Evolutionary conservation across 2,113 vertebrate species (phyloP).

Genomic region (Oncorhynchus gorbuscha): DNA sequence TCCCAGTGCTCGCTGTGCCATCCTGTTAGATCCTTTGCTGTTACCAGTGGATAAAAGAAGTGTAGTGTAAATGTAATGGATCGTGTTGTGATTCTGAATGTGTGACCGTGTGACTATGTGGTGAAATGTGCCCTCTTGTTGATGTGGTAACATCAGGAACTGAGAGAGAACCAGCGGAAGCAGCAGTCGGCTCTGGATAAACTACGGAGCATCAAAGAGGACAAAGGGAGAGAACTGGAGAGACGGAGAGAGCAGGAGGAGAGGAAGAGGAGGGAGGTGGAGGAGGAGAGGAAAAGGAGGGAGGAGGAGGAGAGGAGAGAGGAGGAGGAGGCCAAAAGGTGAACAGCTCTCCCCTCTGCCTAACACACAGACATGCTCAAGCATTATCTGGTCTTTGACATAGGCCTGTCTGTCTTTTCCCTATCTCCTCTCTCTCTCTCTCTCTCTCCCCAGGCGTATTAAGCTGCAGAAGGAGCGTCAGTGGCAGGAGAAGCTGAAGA

Average conservation of each 20-base stretch:
- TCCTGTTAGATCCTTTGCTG: not conserved
- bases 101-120: too few species aligned
- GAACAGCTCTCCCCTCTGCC: too few species aligned
- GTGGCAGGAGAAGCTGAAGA: constrained; percentile 66
- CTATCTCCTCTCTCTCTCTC: too few species aligned
- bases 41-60: not conserved
- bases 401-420: too few species aligned
- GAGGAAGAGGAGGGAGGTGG: constrained; percentile 75
- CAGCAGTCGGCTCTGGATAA: constrained; percentile 89
- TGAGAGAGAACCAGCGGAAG: constrained; percentile 84
- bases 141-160: constrained; percentile 72
- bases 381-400: too few species aligned
- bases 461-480: constrained; percentile 85
- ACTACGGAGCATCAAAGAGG: constrained; percentile 83
- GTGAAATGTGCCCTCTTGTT: too few species aligned
- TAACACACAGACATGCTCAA: too few species aligned
- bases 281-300: constrained; percentile 54
- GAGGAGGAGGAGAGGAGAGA: too few species aligned
- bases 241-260: constrained; percentile 78
- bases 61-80: too few species aligned
- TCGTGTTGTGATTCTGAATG: too few species aligned
- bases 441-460: constrained; percentile 76
- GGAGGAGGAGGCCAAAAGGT: too few species aligned
- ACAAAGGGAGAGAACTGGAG: constrained; percentile 84
- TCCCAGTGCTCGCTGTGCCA: not conserved